Evolutionary conservation across 2,888 invertebrate genomes (phyloP).

Genomic region (Pogonocherus hispidulus): DNA sequence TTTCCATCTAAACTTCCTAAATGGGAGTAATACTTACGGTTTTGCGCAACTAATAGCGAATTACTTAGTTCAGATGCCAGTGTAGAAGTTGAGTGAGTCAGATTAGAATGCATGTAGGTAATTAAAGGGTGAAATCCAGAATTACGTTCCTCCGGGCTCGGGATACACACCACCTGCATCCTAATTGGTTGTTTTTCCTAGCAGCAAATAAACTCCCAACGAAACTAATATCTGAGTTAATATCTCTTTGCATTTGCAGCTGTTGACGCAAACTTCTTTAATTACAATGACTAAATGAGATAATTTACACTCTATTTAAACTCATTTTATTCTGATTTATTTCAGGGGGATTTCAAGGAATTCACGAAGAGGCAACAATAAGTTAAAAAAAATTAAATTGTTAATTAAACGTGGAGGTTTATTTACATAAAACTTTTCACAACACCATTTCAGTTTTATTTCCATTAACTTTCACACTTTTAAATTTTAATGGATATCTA

Average conservation of each 20-base stretch:
- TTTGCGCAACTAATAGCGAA: constrained; percentile 29
- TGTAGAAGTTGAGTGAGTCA: constrained; percentile 41
- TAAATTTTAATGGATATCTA: too few species aligned
- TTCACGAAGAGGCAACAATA: background rate
- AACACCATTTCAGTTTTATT: too few species aligned
- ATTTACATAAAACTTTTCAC: too few species aligned
- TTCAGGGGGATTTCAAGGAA: background rate
- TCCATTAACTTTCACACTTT: too few species aligned
- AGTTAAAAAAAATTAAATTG: background rate
- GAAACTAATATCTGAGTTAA: constrained; percentile 38
- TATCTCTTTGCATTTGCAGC: constrained; percentile 29
- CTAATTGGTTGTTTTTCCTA: constrained; percentile 43
- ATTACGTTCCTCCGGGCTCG: constrained; percentile 35
- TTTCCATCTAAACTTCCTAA: background rate
- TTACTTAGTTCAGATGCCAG: constrained; percentile 41
- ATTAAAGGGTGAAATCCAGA: constrained; percentile 46
- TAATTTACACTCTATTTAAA: constrained; percentile 37
- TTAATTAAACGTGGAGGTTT: background rate
- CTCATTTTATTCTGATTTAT: constrained; percentile 21
- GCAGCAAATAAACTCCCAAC: constrained; percentile 38
- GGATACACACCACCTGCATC: constrained; percentile 42
- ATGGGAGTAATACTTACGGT: constrained; percentile 16
- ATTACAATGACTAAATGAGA: constrained; percentile 32
- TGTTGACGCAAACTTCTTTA: constrained; percentile 32
- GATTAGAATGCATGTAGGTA: constrained; percentile 49